Percentiles rank a stretch among this genome's conserved stretches.
Conservation (phyloP, 2,113 vertebrate species). For the Xiphorhynchus elegans region DNA sequence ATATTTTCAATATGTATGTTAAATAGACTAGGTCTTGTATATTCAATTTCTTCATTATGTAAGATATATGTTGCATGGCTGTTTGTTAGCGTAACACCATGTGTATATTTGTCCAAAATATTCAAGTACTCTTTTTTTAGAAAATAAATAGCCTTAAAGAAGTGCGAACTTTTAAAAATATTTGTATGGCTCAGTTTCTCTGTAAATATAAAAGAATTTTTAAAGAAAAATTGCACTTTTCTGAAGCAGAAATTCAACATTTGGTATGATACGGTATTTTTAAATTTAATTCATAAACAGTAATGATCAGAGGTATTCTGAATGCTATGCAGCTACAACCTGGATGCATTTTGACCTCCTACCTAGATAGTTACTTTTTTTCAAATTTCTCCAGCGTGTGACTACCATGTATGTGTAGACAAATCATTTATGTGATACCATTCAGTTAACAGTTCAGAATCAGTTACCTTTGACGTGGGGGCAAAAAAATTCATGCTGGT, state of each 20-base stretch:
- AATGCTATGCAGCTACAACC: conserved; percentile 14
- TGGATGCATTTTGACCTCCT: background rate
- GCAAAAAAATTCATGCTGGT: background rate
- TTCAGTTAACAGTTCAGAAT: background rate
- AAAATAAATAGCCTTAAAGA: conserved; percentile 82
- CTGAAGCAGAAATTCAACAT: conserved; percentile 3
- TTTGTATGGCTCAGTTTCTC: conserved; percentile 66
- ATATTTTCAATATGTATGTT: conserved; percentile 77
- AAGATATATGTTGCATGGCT: conserved; percentile 81
- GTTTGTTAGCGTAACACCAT: conserved; percentile 78
- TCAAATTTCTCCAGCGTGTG: background rate
- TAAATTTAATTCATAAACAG: conserved; percentile 11
- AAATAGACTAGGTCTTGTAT: conserved; percentile 78
- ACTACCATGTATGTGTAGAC: background rate
- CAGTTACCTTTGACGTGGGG: background rate
- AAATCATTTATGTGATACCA: background rate
- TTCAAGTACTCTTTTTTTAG: conserved; percentile 80
- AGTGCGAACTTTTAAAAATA: conserved; percentile 75
- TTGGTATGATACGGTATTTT: background rate
- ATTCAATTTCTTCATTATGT: conserved; percentile 77
- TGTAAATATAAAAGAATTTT: conserved; percentile 49
- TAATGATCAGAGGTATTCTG: background rate
- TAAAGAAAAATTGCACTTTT: conserved; percentile 56
- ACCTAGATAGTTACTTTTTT: background rate
- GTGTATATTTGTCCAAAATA: conserved; percentile 80